Percentiles rank a stretch among this genome's conserved stretches.
These are phyloP conservation scores for Fragum fragum DNA, from an alignment of 2,888 invertebrate species.

Conservation along the genomic window DNA sequence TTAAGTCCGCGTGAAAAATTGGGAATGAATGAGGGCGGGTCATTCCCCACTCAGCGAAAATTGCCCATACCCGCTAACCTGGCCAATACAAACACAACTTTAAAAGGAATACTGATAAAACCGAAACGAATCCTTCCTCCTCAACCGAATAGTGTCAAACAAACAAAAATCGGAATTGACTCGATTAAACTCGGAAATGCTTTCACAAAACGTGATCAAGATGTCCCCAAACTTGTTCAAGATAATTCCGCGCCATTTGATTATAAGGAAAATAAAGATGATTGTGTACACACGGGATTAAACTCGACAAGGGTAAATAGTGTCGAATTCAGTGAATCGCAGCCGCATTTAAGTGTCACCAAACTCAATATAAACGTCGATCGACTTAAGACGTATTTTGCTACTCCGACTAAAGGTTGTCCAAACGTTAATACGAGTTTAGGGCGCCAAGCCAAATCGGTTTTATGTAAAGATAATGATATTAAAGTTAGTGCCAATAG, in stretches of 20 bases:
- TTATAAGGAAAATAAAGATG: constrained; percentile 33
- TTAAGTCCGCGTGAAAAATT: constrained; percentile 23
- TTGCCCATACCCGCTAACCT: constrained; percentile 52
- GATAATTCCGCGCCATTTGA: background rate
- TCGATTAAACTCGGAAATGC: background rate
- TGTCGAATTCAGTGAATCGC: constrained; percentile 10
- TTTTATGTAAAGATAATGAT: constrained; percentile 44
- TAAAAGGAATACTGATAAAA: constrained; percentile 67
- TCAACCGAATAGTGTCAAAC: constrained; percentile 48
- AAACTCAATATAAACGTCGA: constrained; percentile 60
- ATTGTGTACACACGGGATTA: constrained; percentile 31
- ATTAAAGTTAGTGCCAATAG: constrained; percentile 11
- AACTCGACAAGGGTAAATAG: constrained; percentile 15
- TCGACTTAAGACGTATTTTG: constrained; percentile 56
- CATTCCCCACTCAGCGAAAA: constrained; percentile 52
- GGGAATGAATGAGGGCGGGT: constrained; percentile 45
- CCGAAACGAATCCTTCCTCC: constrained; percentile 66
- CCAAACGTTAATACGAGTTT: background rate
- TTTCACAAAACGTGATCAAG: background rate
- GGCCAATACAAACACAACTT: constrained; percentile 56
- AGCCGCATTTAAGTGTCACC: constrained; percentile 28
- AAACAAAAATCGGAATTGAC: constrained; percentile 21
- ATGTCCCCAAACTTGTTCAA: background rate
- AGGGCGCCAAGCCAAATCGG: constrained; percentile 30
- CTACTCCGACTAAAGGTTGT: constrained; percentile 26